Base-by-base conservation (phyloP, 2,797 vertebrate genomes). In the Tauraco hartlaubi region DNA sequence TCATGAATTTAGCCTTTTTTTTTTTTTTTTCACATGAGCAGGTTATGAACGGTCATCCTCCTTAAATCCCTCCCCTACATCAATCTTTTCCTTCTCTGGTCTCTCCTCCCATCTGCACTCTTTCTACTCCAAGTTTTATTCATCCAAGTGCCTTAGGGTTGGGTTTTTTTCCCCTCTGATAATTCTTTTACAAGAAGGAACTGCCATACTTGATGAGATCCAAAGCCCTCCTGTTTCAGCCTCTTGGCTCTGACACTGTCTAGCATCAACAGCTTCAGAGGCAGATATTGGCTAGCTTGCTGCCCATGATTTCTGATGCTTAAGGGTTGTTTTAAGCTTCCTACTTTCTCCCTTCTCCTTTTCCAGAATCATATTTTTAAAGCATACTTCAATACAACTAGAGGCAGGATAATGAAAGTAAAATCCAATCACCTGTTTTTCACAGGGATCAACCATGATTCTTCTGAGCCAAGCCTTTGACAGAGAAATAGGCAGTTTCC, bases 361-460 rank as follows among this genome's bases (percentile, higher is more conserved):
- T 58, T 31, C 31, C 68, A 85, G 71, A 89, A 74, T 68, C 49
- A 20, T 59, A 87, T 82, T 85, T 94, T 94, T 71, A 85, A 94
- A 95, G 68, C n/a, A 62, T 10, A 17, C 54, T 67, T 84, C 59
- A 77, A 89, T 37, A 58, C 44, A 66, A 80, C 71, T 56, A 85
- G 55, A 93, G 37, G 52, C 48, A 80, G 77, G 59, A 92, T 92
- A 92, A 95, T 76, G 67, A 92, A 37, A 92, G 63, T 88, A 88
- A 97, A 96, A 96, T 95, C 90, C 94, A 91, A 85, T 97, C 92
- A 89, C 90, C 74, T 85, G 41, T 56, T 95, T 93, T 96, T 95
- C 83, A 93, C 1, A 1, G 84, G 51, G 81, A 92, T 91, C 93
- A 95, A 87, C 88, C 3, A 10, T 82, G 86, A 82, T 89, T 93